phyloP scores from a whole-genome alignment of 2,888 invertebrate genomes.

The Agrochola lota region DNA sequence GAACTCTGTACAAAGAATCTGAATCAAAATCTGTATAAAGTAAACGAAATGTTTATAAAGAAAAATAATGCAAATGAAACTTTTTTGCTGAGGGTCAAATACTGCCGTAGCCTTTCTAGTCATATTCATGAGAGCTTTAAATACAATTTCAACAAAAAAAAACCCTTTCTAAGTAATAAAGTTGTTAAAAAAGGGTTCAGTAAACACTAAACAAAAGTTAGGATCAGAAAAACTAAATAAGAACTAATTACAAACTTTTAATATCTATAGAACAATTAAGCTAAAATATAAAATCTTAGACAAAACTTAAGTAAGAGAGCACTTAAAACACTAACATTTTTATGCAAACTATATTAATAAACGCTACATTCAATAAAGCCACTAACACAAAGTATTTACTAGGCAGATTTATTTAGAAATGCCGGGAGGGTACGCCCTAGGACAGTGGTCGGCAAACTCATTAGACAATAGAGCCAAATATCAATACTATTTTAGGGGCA shows the following conservation, averaged over 20 bases:
- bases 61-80: background rate
- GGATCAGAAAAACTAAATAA: background rate
- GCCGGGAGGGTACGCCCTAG: too few relatives aligned
- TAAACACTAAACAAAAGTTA: constrained; percentile 2
- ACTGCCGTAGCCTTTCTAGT: background rate
- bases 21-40: background rate
- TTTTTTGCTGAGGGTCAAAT: background rate
- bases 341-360: constrained; percentile 17
- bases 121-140: background rate
- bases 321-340: constrained; percentile 30
- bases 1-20: background rate
- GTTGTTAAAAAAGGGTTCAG: background rate
- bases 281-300: constrained; percentile 7
- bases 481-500: too few relatives aligned
- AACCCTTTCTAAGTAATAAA: background rate
- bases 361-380: too few relatives aligned
- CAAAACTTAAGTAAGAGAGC: constrained; percentile 20
- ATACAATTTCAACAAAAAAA: background rate
- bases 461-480: too few relatives aligned
- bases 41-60: background rate
- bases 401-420: too few relatives aligned
- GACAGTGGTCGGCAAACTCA: too few relatives aligned
- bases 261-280: constrained; percentile 15
- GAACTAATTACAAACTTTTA: constrained; percentile 8
- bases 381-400: too few relatives aligned